These are phyloP conservation scores for Notamacropus eugenii DNA, from an alignment of 2,797 vertebrate species.

Conservation along the genomic window DNA sequence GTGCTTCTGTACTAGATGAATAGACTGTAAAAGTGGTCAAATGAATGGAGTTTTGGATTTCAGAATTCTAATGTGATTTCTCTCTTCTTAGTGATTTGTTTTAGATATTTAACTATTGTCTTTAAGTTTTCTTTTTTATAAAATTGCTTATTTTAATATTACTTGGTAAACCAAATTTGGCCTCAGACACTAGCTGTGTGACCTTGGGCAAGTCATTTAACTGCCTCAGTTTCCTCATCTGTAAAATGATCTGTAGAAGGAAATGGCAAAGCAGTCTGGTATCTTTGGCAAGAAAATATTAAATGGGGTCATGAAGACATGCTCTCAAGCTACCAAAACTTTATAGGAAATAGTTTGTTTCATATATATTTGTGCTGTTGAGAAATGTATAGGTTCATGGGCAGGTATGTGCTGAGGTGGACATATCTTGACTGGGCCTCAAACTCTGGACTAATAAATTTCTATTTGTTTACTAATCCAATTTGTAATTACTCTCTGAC, in stretches of 20 bases:
- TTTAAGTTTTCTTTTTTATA: conserved; percentile 50
- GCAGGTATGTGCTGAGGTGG: not conserved
- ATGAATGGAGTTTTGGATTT: conserved; percentile 51
- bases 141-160: conserved; percentile 4
- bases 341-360: not conserved
- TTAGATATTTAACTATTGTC: conserved; percentile 41
- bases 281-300: too few relatives aligned
- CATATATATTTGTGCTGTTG: not conserved
- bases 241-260: not conserved
- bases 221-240: not conserved
- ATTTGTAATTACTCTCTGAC: conserved; percentile 43
- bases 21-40: conserved; percentile 1
- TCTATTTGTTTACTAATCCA: not conserved
- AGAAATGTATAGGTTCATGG: not conserved
- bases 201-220: not conserved
- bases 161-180: not conserved
- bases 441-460: conserved; percentile 40
- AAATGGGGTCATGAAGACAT: not conserved
- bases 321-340: not conserved
- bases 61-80: conserved; percentile 52
- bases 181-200: not conserved
- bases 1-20: conserved; percentile 31
- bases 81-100: conserved; percentile 41
- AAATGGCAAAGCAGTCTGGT: not conserved
- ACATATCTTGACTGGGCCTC: conserved; percentile 8